Base-by-base conservation (phyloP, 2,113 vertebrate species). In the Coracopsis vasa region DNA sequence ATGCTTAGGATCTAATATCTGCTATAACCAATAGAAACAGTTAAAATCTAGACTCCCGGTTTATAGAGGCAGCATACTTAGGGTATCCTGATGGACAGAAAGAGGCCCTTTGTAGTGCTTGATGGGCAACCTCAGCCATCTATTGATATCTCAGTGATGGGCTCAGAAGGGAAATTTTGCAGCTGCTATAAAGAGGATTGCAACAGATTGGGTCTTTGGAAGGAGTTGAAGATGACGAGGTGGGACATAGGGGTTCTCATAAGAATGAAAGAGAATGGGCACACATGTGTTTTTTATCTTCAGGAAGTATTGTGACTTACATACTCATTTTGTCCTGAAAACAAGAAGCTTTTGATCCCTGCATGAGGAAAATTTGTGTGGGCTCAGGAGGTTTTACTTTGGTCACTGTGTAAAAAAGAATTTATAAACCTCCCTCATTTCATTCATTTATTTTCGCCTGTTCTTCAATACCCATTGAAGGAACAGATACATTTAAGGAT, bases 401-500 rank as follows among this genome's bases (percentile, higher is more conserved):
- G 95, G 88, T 85, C 74, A 90, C 53, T 70, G 66, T 33, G 35
- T 73, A 86, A 64, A 71, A 90, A 86, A 80, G 37, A 65, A 84
- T 85, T 65, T 83, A 35, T 94, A 91, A 97, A 45, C 62, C 84
- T 86, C 45, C 60, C 29, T 80, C 62, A 71, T 92, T 94, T 90
- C 20, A 94, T 97, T 91, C 78, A 87, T 91, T 97, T 94, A 88
- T 72, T 95, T 94, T 95, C 80, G 47, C 73, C 80, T 87, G 60
- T 83, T 91, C 84, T 80, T 90, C 79, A 95, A 74, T 95, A 91
- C 47, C 54, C 42, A 0, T 82, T 83, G 90, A 94, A 88, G 50
- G 83, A 96, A 95, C 88, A 92, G 90, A 94, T 81, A 88, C 73
- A 83, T 85, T 90, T 94, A 86, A 92, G 85, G 81, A 87, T 97